phyloP scores from a whole-genome alignment of 2,888 invertebrate species.

The Limnephilus marmoratus region DNA sequence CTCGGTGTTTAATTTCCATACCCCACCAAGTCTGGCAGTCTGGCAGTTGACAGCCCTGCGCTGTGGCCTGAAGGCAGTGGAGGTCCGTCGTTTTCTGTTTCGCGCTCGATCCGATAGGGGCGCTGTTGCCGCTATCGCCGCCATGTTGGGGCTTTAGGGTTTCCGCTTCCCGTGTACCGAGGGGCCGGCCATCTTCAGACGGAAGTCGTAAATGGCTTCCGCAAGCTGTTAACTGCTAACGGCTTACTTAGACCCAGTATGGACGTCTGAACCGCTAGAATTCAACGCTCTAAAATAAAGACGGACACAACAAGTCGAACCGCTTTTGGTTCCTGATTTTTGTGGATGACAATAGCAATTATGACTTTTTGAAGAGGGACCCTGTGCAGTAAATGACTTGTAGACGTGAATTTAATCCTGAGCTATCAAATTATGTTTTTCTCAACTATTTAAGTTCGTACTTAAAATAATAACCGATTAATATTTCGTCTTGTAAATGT shows the following conservation, averaged over 20 bases:
- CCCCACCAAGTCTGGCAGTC: background rate
- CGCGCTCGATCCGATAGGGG: slow-evolving; percentile 55
- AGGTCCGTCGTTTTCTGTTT: slow-evolving; percentile 24
- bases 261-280: background rate
- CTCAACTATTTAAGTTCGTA: background rate
- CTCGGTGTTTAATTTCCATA: background rate
- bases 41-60: background rate
- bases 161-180: slow-evolving; percentile 60
- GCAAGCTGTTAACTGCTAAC: slow-evolving; percentile 67
- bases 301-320: background rate
- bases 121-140: slow-evolving; percentile 52
- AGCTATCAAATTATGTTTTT: slow-evolving; percentile 9
- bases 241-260: slow-evolving; percentile 60
- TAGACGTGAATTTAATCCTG: background rate
- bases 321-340: background rate
- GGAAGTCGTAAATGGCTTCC: slow-evolving; percentile 79
- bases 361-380: background rate
- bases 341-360: background rate
- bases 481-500: background rate
- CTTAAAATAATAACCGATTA: background rate
- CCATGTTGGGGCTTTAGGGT: slow-evolving; percentile 55
- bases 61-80: background rate
- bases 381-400: background rate
- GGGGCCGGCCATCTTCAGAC: slow-evolving; percentile 73
- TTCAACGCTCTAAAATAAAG: background rate